Evolutionary conservation across 1,140 invertebrate species (phyloP).

Genomic region (Melanaphis sacchari): DNA sequence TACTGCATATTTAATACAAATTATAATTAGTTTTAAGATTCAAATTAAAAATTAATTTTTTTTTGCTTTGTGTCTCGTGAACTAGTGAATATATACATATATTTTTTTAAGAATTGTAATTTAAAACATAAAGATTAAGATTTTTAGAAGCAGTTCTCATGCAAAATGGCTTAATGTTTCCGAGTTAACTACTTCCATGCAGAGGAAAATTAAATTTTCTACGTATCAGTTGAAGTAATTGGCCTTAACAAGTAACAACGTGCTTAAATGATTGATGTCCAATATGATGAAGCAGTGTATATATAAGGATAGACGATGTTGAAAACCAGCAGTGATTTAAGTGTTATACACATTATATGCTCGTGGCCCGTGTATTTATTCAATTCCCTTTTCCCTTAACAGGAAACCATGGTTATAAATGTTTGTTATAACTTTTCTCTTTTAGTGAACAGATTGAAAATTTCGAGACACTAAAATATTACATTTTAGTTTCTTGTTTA

Average conservation of each 20-base stretch:
- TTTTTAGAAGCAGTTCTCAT: not conserved
- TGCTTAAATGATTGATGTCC: conserved; percentile 24
- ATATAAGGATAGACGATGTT: not conserved
- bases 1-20: not conserved
- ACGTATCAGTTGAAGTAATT: not conserved
- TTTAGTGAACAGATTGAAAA: not conserved
- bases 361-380: not conserved
- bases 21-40: not conserved
- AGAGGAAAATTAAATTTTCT: not conserved
- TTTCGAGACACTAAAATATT: not conserved
- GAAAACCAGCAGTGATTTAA: conserved; percentile 23
- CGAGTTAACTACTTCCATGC: not conserved
- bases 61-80: not conserved
- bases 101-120: not conserved
- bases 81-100: not conserved
- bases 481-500: not conserved
- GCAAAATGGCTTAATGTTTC: not conserved
- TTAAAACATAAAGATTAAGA: not conserved
- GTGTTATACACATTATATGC: not conserved
- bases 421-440: conserved; percentile 16
- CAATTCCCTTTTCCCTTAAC: not conserved
- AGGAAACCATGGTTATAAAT: conserved; percentile 30
- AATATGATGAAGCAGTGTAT: not conserved
- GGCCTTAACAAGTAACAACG: not conserved
- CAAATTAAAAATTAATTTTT: not conserved